These are phyloP conservation scores for Lycaena phlaeas DNA, from an alignment of 2,888 invertebrate genomes.

Conservation along the genomic window DNA sequence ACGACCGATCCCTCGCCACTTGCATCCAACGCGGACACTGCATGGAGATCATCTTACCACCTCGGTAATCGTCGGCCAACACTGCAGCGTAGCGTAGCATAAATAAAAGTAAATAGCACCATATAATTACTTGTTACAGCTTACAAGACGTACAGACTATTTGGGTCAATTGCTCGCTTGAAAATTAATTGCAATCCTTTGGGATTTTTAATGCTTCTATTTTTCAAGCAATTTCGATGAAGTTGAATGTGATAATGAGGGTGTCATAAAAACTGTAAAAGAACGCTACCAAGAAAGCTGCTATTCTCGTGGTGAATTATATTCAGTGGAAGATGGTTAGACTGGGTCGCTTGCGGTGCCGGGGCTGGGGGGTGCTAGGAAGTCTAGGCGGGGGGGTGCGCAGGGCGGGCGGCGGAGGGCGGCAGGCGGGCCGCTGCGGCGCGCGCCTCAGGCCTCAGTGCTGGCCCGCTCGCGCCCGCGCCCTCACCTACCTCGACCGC, in stretches of 20 bases:
- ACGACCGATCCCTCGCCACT: too few species aligned
- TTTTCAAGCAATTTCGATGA: too few species aligned
- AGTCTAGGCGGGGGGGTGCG: conserved; percentile 33
- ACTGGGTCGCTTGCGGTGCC: neutral
- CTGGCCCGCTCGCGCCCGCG: conserved; percentile 65
- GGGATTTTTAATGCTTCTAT: neutral
- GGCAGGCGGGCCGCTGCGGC: conserved; percentile 33
- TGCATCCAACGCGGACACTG: too few species aligned
- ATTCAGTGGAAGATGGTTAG: conserved; percentile 2
- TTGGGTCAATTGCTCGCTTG: conserved; percentile 3
- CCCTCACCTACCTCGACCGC: conserved; percentile 55
- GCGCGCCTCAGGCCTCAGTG: conserved; percentile 66
- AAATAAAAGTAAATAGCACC: too few species aligned
- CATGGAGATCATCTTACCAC: too few species aligned
- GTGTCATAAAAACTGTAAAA: too few species aligned
- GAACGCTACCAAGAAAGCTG: too few species aligned
- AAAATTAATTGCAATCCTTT: conserved; percentile 4
- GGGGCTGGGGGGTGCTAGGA: conserved; percentile 16
- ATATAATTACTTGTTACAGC: too few species aligned
- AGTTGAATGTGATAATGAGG: too few species aligned
- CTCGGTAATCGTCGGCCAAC: too few species aligned
- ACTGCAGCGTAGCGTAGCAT: too few species aligned
- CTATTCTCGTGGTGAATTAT: neutral
- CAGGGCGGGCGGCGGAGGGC: conserved; percentile 27
- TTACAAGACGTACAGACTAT: too few species aligned